Percentiles rank a stretch among this genome's conserved stretches.
Evolutionary conservation across 2,797 vertebrate species (phyloP).

Genomic region (Hoplostethus atlanticus): DNA sequence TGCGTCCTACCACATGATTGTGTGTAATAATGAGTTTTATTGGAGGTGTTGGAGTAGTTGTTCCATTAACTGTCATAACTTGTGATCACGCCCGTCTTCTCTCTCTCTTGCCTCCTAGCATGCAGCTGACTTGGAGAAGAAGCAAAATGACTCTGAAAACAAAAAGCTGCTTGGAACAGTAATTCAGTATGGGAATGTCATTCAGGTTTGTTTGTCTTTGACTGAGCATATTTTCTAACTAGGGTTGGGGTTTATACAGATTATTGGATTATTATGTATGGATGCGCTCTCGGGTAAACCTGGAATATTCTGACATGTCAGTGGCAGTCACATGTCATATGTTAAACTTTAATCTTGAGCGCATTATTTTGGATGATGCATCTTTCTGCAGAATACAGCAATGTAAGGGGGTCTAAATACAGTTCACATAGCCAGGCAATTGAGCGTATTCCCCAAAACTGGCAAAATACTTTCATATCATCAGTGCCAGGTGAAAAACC

Average conservation of each 20-base stretch:
- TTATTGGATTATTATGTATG: not conserved
- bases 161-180: slow-evolving; percentile 95
- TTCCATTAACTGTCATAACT: not conserved
- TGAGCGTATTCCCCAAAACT: not conserved
- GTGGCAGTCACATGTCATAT: not conserved
- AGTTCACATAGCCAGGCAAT: not conserved
- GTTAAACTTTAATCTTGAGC: not conserved
- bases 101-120: slow-evolving; percentile 83
- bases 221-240: not conserved
- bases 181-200: slow-evolving; percentile 97
- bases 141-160: slow-evolving; percentile 98
- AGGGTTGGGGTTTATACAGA: not conserved
- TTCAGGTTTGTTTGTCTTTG: slow-evolving; percentile 87
- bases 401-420: too few species aligned
- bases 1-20: not conserved
- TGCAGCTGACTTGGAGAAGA: slow-evolving; percentile 97
- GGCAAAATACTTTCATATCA: not conserved
- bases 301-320: not conserved
- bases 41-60: not conserved
- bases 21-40: slow-evolving; percentile 3
- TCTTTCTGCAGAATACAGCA: too few species aligned
- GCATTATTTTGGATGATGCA: too few species aligned
- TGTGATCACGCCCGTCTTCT: not conserved
- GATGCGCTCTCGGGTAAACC: not conserved
- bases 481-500: too few species aligned